These are phyloP conservation scores for Ophraella communa DNA, from an alignment of 2,888 invertebrate genomes.

Conservation along the genomic window DNA sequence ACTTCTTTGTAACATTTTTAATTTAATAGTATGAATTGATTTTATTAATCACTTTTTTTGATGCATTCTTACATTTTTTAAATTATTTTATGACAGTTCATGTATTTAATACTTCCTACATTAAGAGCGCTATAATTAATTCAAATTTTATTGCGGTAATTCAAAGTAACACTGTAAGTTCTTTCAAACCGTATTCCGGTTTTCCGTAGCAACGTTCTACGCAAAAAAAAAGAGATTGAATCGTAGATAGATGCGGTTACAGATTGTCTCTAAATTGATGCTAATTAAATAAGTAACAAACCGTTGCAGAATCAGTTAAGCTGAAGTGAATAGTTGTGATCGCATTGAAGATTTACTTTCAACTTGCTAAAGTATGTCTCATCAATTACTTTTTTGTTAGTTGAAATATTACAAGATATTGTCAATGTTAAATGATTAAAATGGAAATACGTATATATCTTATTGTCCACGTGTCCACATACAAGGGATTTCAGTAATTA, in stretches of 20 bases:
- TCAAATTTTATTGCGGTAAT: constrained; percentile 1
- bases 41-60: background rate
- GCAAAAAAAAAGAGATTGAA: constrained; percentile 20
- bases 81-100: background rate
- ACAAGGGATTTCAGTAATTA: too few relatives aligned
- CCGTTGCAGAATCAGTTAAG: constrained; percentile 30
- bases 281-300: constrained; percentile 30
- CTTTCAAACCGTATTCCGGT: constrained; percentile 5
- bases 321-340: constrained; percentile 25
- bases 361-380: constrained; percentile 22
- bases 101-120: background rate
- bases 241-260: constrained; percentile 21
- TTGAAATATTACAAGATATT: background rate
- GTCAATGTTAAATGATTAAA: background rate
- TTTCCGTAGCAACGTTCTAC: background rate
- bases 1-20: too few relatives aligned
- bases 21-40: too few relatives aligned
- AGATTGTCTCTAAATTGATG: constrained; percentile 31
- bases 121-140: background rate
- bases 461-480: too few relatives aligned
- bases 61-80: too few relatives aligned
- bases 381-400: constrained; percentile 9
- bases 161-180: background rate
- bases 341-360: constrained; percentile 24
- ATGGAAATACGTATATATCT: background rate